phyloP scores from a whole-genome alignment of 1,140 invertebrate genomes.

The Whitmania pigra region DNA sequence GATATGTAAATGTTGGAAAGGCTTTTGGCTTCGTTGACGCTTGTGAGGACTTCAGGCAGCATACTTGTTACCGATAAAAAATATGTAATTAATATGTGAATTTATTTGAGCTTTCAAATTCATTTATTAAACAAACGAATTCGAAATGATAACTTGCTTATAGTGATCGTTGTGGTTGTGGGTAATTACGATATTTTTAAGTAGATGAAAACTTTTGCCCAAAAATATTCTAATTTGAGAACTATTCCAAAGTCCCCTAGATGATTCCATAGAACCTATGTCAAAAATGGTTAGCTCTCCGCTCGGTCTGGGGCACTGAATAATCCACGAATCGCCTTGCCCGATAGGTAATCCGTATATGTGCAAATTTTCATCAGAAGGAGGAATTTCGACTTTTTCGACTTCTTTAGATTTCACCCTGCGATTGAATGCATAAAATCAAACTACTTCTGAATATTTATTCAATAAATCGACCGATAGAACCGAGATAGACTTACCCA shows the following conservation, averaged over 20 bases:
- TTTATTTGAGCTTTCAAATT: background rate
- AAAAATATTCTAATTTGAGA: constrained; percentile 9
- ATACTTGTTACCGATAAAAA: background rate
- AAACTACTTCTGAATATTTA: too few relatives aligned
- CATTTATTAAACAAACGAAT: background rate
- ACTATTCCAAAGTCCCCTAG: background rate
- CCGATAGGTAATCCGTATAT: constrained; percentile 21
- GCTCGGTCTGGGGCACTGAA: constrained; percentile 17
- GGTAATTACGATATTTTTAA: constrained; percentile 19
- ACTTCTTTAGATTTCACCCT: background rate
- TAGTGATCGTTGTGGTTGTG: constrained; percentile 22
- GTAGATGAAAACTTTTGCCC: background rate
- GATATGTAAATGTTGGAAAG: constrained; percentile 18
- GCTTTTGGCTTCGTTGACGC: background rate
- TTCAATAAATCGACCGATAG: too few relatives aligned
- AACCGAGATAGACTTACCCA: too few relatives aligned
- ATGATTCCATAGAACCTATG: constrained; percentile 10
- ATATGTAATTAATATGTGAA: background rate
- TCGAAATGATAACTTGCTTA: background rate
- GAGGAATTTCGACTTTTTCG: background rate
- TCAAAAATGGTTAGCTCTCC: constrained; percentile 14
- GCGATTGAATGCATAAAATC: too few relatives aligned
- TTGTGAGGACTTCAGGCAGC: background rate
- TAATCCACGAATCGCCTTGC: constrained; percentile 16
- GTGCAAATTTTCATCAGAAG: constrained; percentile 13